Evolutionary conservation across 2,888 invertebrate genomes (phyloP).

Genomic region (Apodemia duryi): DNA sequence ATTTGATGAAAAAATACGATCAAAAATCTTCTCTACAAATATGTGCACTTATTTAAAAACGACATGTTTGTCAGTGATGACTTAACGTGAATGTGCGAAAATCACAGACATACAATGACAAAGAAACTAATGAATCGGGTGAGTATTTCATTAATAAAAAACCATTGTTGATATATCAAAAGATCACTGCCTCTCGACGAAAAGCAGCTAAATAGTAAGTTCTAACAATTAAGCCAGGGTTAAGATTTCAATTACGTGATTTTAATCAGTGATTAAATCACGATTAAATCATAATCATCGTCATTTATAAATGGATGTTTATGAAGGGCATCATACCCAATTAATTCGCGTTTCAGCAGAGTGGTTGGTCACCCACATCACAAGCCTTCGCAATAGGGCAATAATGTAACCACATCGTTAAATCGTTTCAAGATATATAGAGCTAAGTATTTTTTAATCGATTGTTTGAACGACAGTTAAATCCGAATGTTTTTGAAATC

Average conservation of each 20-base stretch:
- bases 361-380: too few relatives aligned
- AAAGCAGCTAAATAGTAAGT: background rate
- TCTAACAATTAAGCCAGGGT: too few relatives aligned
- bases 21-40: background rate
- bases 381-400: background rate
- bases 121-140: background rate
- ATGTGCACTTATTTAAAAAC: conserved; percentile 1
- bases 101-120: background rate
- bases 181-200: background rate
- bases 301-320: too few relatives aligned
- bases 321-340: too few relatives aligned
- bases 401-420: background rate
- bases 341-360: too few relatives aligned
- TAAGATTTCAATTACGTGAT: too few relatives aligned
- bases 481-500: conserved; percentile 16
- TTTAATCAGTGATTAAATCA: too few relatives aligned
- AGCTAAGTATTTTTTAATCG: conserved; percentile 10
- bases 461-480: background rate
- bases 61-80: background rate
- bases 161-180: background rate
- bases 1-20: background rate
- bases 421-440: background rate
- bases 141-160: background rate
- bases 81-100: background rate
- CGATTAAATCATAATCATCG: too few relatives aligned